Evolutionary conservation across 2,113 vertebrate species (phyloP).

Genomic region (Rallus limicola): DNA sequence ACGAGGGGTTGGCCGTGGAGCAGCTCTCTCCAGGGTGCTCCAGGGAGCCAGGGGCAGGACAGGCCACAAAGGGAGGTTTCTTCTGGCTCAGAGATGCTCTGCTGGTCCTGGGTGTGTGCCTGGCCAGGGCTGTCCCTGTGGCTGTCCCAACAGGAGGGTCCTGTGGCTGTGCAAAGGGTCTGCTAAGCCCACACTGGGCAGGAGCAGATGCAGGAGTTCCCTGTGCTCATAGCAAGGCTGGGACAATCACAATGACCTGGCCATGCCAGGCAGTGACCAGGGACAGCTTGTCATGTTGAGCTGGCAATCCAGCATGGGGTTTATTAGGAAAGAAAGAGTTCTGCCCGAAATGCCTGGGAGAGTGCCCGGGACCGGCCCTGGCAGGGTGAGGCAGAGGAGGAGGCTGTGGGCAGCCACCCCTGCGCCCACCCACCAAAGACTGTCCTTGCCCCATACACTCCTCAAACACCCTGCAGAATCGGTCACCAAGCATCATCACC

Average conservation of each 20-base stretch:
- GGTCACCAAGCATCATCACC: neutral
- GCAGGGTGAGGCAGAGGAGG: neutral
- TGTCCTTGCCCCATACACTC: neutral
- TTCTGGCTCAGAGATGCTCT: neutral
- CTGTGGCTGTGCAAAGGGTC: neutral
- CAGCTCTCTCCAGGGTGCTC: neutral
- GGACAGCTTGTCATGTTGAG: neutral
- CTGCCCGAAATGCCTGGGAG: neutral
- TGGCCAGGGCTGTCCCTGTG: neutral
- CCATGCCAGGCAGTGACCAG: neutral
- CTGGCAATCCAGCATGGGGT: neutral
- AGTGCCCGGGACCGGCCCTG: neutral
- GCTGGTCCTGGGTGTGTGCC: neutral
- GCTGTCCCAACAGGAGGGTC: neutral
- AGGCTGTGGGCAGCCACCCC: accelerated
- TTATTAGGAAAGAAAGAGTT: slow-evolving; percentile 9
- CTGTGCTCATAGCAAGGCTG: neutral
- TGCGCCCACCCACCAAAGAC: accelerated
- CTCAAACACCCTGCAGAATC: accelerated
- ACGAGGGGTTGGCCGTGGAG: neutral
- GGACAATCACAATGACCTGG: neutral
- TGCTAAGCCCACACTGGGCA: neutral
- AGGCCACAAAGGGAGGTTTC: neutral
- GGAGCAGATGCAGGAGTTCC: neutral
- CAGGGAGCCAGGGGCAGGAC: neutral